Evolutionary conservation across 64 coral and sea anemone species (phyloP).

Genomic region (Montipora foliosa): DNA sequence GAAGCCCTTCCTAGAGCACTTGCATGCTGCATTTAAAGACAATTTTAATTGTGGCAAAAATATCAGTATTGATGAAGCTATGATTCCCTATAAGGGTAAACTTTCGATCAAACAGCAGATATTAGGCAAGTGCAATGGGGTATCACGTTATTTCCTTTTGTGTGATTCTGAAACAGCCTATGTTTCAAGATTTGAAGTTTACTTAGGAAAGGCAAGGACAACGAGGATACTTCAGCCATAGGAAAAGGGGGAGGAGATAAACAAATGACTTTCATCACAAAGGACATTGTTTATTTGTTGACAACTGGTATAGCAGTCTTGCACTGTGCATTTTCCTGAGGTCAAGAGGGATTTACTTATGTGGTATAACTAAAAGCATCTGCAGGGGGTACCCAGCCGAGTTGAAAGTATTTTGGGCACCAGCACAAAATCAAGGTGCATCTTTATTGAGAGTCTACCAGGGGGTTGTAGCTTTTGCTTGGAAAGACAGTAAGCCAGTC

Average conservation of each 20-base stretch:
- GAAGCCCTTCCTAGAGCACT: not conserved
- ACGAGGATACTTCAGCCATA: not conserved
- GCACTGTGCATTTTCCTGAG: not conserved
- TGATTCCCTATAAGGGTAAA: conserved; percentile 65
- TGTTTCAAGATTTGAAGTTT: conserved; percentile 41
- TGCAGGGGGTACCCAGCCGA: not conserved
- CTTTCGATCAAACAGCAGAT: conserved; percentile 50
- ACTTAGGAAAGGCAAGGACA: conserved; percentile 16
- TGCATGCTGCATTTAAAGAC: conserved; percentile 4
- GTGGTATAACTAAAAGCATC: conserved; percentile 3
- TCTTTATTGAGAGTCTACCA: not conserved
- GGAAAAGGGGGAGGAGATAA: not conserved
- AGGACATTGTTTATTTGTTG: conserved; percentile 24
- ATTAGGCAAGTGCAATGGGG: conserved; percentile 31
- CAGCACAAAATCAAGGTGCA: not conserved
- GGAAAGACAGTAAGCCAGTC: conserved; percentile 69
- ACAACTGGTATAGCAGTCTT: conserved; percentile 46
- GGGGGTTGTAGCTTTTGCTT: conserved; percentile 1
- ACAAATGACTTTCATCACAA: not conserved
- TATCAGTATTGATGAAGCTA: conserved; percentile 49
- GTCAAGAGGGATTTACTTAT: conserved; percentile 9
- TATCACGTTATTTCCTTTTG: conserved; percentile 53
- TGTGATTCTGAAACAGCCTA: conserved; percentile 67
- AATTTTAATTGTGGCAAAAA: conserved; percentile 38
- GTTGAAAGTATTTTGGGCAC: not conserved